phyloP scores from a whole-genome alignment of 1,140 invertebrate species.

The Bombus impatiens region DNA sequence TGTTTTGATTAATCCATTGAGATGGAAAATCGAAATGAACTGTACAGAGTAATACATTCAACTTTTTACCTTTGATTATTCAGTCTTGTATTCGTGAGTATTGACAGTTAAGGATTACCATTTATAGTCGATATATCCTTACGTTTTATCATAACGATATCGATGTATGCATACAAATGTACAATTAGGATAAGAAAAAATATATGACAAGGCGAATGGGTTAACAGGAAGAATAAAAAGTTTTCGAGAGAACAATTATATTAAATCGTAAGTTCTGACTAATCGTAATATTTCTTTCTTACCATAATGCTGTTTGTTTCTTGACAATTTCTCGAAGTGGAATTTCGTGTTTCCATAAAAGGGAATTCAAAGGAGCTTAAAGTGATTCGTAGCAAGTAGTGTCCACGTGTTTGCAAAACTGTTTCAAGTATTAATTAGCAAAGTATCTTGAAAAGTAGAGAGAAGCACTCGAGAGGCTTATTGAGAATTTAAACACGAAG shows the following conservation, averaged over 20 bases:
- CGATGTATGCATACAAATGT: not conserved
- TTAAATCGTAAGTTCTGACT: too few relatives aligned
- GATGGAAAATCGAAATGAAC: not conserved
- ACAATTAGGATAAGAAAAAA: not conserved
- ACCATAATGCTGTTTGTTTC: not conserved
- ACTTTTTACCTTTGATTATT: not conserved
- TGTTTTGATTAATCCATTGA: not conserved
- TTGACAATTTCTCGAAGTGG: not conserved
- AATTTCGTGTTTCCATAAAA: not conserved
- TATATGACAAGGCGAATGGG: too few relatives aligned
- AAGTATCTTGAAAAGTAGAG: not conserved
- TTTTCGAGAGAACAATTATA: not conserved
- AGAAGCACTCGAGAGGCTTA: slow-evolving; percentile 1
- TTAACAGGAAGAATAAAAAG: not conserved
- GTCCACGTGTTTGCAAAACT: not conserved
- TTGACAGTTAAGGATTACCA: not conserved
- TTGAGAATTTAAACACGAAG: slow-evolving; percentile 29
- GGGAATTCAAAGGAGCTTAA: not conserved
- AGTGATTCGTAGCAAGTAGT: not conserved
- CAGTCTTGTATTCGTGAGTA: too few relatives aligned
- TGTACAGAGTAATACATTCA: not conserved
- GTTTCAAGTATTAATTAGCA: slow-evolving; percentile 10
- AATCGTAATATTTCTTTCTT: not conserved
- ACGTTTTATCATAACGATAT: too few relatives aligned
- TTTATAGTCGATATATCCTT: not conserved